These are phyloP conservation scores for Heterodera schachtii DNA, from an alignment of 1,140 invertebrate genomes.

Conservation along the genomic window DNA sequence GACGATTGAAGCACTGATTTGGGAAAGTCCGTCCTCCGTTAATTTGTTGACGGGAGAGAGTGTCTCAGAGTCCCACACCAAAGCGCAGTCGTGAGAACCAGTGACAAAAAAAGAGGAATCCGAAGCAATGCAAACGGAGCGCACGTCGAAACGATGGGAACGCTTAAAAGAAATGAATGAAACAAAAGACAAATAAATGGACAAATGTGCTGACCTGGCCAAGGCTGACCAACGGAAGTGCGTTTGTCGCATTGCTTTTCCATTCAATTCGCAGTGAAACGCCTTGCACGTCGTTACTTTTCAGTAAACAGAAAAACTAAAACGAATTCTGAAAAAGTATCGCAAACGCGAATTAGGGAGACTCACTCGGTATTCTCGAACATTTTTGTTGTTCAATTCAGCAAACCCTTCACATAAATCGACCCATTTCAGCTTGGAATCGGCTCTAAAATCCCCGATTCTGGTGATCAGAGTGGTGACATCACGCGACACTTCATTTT, in stretches of 20 bases:
- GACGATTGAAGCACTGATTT: slow-evolving; percentile 75
- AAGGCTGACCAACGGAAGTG: slow-evolving; percentile 45
- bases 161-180: slow-evolving; percentile 63
- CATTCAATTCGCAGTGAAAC: slow-evolving; percentile 48
- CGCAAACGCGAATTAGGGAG: slow-evolving; percentile 31
- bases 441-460: slow-evolving; percentile 50
- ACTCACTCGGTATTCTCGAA: slow-evolving; percentile 44
- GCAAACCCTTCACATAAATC: slow-evolving; percentile 48
- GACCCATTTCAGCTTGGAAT: slow-evolving; percentile 60
- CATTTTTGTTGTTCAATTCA: slow-evolving; percentile 25
- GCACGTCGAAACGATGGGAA: slow-evolving; percentile 86
- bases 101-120: slow-evolving; percentile 71
- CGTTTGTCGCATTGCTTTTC: slow-evolving; percentile 37
- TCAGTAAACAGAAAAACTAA: slow-evolving; percentile 66
- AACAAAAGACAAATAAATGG: not conserved
- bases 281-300: slow-evolving; percentile 68
- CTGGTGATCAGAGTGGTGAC: slow-evolving; percentile 56
- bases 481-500: slow-evolving; percentile 54
- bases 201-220: slow-evolving; percentile 63
- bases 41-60: slow-evolving; percentile 48
- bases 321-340: slow-evolving; percentile 39
- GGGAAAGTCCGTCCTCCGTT: slow-evolving; percentile 46
- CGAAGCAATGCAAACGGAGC: slow-evolving; percentile 83
- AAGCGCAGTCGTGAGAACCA: slow-evolving; percentile 50
- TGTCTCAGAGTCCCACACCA: slow-evolving; percentile 52